Evolutionary conservation across 1,140 invertebrate species (phyloP).

Genomic region (Oedothorax gibbosus): DNA sequence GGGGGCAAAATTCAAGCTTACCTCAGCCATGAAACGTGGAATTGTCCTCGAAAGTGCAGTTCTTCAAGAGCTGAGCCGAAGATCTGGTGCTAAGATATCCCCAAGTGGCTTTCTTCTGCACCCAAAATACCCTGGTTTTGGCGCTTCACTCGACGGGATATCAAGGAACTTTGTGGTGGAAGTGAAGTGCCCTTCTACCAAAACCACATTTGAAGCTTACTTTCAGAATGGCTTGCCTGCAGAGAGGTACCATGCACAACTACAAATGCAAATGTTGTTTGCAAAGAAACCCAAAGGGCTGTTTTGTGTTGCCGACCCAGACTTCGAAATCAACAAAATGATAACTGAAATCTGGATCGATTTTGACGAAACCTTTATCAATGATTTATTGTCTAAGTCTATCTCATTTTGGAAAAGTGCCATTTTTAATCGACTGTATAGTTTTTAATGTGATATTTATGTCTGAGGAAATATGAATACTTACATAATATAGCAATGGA

Average conservation of each 20-base stretch:
- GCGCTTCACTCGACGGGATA: background rate
- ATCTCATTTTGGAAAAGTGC: constrained; percentile 7
- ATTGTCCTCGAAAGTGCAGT: background rate
- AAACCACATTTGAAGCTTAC: background rate
- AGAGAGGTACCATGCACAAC: background rate
- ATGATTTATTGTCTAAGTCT: background rate
- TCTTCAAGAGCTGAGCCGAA: background rate
- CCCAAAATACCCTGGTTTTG: background rate
- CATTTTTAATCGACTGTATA: too few relatives aligned
- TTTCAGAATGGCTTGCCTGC: background rate
- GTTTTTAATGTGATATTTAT: too few relatives aligned
- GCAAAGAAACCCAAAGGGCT: background rate
- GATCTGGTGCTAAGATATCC: background rate
- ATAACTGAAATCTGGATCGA: background rate
- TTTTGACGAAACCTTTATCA: background rate
- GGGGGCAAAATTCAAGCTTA: constrained; percentile 1
- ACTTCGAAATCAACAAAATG: background rate
- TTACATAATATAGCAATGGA: too few relatives aligned
- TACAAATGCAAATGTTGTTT: constrained; percentile 23
- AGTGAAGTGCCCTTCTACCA: background rate
- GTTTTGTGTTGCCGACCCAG: constrained; percentile 13
- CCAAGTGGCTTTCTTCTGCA: background rate
- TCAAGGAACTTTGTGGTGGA: background rate
- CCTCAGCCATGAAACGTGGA: background rate
- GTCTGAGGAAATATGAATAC: too few relatives aligned